phyloP scores from a whole-genome alignment of 2,113 vertebrate genomes.

The Chaetura pelagica region DNA sequence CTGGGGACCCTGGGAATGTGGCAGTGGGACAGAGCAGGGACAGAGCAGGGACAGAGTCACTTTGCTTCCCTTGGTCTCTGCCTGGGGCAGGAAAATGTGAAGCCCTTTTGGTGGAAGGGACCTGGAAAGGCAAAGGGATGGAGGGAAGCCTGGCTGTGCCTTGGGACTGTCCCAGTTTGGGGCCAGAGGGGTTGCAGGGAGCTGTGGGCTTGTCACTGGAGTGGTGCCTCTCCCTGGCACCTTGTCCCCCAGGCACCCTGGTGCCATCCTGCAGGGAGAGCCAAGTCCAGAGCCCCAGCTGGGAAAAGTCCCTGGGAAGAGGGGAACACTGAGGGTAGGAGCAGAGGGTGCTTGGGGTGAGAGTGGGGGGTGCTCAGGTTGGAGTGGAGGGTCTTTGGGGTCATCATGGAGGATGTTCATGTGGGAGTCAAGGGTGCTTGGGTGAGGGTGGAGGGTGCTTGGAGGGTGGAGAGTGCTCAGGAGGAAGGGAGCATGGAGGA shows the following conservation, averaged over 20 bases:
- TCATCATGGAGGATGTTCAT: neutral
- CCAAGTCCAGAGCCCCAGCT: fast-evolving
- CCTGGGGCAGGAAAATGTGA: fast-evolving
- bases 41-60: too few relatives aligned
- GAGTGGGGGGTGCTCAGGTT: neutral
- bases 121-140: neutral
- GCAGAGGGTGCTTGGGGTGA: neutral
- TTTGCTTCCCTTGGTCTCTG: neutral
- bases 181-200: neutral
- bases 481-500: neutral
- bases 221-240: neutral
- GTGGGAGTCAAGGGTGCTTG: neutral
- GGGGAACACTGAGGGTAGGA: neutral
- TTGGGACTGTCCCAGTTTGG: fast-evolving
- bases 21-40: fast-evolving
- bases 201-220: neutral
- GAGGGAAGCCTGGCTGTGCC: neutral
- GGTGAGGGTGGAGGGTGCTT: neutral
- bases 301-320: neutral
- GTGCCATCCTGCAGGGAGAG: neutral
- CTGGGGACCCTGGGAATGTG: neutral
- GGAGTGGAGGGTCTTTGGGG: neutral
- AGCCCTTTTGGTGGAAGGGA: neutral
- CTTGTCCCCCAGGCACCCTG: fast-evolving
- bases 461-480: neutral